These are phyloP conservation scores for Ophion ellenae DNA, from an alignment of 2,888 invertebrate genomes.

Conservation along the genomic window DNA sequence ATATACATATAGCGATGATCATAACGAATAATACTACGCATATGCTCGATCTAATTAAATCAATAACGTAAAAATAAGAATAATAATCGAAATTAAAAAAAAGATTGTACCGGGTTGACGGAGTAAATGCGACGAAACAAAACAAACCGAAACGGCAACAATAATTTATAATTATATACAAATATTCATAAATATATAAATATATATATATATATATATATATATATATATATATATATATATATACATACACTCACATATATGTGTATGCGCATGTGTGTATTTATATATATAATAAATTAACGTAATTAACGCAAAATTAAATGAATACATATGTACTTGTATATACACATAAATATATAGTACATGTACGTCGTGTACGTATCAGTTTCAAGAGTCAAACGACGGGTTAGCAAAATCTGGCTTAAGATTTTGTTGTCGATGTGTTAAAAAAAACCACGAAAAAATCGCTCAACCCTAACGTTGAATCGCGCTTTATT, in stretches of 20 bases:
- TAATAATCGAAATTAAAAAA: slow-evolving; percentile 52
- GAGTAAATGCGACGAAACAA: slow-evolving; percentile 45
- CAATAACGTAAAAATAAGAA: slow-evolving; percentile 48
- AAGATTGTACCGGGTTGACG: slow-evolving; percentile 43
- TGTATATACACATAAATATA: slow-evolving; percentile 62
- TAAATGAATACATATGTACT: slow-evolving; percentile 55
- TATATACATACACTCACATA: slow-evolving; percentile 57
- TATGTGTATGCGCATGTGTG: not conserved
- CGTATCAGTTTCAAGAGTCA: slow-evolving; percentile 47
- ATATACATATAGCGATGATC: slow-evolving; percentile 72
- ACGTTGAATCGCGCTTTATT: slow-evolving; percentile 14
- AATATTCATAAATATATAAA: slow-evolving; percentile 25
- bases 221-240: slow-evolving; percentile 51
- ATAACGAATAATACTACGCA: slow-evolving; percentile 60
- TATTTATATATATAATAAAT: slow-evolving; percentile 33
- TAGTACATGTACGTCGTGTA: slow-evolving; percentile 53
- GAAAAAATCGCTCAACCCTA: slow-evolving; percentile 35
- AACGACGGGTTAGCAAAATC: slow-evolving; percentile 36
- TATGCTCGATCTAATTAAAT: slow-evolving; percentile 53
- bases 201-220: slow-evolving; percentile 50
- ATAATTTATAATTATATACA: slow-evolving; percentile 67
- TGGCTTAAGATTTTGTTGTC: slow-evolving; percentile 19
- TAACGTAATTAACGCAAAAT: slow-evolving; percentile 62
- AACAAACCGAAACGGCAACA: slow-evolving; percentile 70
- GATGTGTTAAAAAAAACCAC: slow-evolving; percentile 37